phyloP scores from a whole-genome alignment of 2,797 vertebrate genomes.

The Poecilia wingei region DNA sequence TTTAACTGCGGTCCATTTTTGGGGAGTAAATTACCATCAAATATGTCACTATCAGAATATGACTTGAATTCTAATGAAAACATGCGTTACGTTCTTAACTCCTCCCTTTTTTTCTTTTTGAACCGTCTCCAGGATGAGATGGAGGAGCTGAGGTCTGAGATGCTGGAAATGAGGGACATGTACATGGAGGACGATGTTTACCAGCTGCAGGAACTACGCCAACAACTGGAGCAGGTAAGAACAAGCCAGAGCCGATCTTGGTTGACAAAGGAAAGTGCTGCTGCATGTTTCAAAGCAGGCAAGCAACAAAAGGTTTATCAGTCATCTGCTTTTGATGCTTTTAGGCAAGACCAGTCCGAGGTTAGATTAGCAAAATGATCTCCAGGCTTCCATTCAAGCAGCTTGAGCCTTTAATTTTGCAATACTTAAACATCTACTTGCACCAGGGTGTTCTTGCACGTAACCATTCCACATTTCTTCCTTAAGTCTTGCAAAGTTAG shows the following conservation, averaged over 20 bases:
- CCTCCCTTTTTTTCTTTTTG: neutral
- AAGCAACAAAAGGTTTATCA: neutral
- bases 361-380: neutral
- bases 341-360: neutral
- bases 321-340: conserved; percentile 2
- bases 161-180: conserved; percentile 99
- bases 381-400: neutral
- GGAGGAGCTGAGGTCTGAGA: conserved; percentile 95
- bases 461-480: neutral
- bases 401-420: neutral
- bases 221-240: conserved; percentile 91
- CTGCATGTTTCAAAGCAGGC: neutral
- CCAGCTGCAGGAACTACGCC: conserved; percentile 95
- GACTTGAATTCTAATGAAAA: neutral
- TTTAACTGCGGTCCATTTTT: neutral
- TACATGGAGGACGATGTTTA: conserved; percentile 99
- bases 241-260: neutral
- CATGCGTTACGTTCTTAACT: neutral
- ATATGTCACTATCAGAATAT: neutral
- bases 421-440: neutral
- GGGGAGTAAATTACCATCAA: neutral
- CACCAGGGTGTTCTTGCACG: neutral
- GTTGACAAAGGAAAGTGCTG: neutral
- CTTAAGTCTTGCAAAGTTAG: neutral
- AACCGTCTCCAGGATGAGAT: conserved; percentile 89